Evolutionary conservation across 2,113 vertebrate species (phyloP).

Genomic region (Cromileptes altivelis): DNA sequence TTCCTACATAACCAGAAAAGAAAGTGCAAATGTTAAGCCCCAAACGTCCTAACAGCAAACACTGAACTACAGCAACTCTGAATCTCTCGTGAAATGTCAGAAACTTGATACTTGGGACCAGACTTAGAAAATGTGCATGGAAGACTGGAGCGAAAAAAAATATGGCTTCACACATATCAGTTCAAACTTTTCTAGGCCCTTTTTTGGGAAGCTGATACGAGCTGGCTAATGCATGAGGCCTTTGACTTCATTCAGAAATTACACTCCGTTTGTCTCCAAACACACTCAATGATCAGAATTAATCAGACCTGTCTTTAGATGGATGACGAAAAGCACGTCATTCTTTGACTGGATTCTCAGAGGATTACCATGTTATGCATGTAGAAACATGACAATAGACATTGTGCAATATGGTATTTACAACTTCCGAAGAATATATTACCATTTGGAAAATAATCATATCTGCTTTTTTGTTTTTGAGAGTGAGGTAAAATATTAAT

Average conservation of each 20-base stretch:
- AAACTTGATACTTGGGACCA: not conserved
- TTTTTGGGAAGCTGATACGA: not conserved
- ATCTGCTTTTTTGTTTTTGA: not conserved
- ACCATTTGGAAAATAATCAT: not conserved
- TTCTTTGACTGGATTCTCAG: not conserved
- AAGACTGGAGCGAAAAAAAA: not conserved
- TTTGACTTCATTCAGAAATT: not conserved
- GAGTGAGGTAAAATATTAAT: not conserved
- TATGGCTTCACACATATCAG: not conserved
- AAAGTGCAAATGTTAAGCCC: slow-evolving; percentile 8
- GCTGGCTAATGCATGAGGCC: not conserved
- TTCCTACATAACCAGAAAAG: slow-evolving; percentile 15
- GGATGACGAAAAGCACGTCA: not conserved
- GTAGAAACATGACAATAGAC: not conserved
- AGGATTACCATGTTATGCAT: not conserved
- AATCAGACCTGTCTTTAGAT: not conserved
- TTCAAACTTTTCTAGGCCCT: not conserved
- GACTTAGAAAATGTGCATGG: not conserved
- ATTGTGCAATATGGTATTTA: not conserved
- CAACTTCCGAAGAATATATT: not conserved
- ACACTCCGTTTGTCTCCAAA: not conserved
- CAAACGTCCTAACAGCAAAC: slow-evolving; percentile 2
- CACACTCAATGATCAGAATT: no score
- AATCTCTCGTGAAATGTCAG: slow-evolving; percentile 13
- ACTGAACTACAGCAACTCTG: not conserved